These are phyloP conservation scores for Sebastes itinus DNA, from an alignment of 2,797 vertebrate species.

Conservation along the genomic window DNA sequence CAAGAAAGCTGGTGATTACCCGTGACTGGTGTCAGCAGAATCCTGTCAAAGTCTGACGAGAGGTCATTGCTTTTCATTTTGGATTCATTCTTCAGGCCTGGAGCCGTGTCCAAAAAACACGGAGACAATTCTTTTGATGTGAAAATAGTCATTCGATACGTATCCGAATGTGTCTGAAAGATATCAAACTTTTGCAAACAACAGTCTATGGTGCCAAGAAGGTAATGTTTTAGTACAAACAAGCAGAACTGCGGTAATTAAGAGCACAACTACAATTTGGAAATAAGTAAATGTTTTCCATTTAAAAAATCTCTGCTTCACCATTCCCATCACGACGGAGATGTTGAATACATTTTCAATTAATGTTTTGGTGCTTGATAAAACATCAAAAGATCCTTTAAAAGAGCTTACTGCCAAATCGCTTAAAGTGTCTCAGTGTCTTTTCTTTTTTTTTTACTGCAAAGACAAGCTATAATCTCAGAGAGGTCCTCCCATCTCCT, in stretches of 20 bases:
- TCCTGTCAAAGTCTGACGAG: constrained; percentile 51
- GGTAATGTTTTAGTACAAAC: constrained; percentile 31
- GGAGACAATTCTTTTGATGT: constrained; percentile 37
- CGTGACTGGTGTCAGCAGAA: constrained; percentile 55
- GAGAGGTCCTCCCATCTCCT: constrained; percentile 55
- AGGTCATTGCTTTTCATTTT: constrained; percentile 49
- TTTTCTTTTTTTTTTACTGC: constrained; percentile 44
- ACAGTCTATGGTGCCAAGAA: constrained; percentile 29
- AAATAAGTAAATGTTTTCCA: constrained; percentile 25
- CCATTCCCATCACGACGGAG: constrained; percentile 21
- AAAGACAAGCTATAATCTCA: constrained; percentile 64
- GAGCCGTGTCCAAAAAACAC: constrained; percentile 29
- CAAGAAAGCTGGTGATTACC: constrained; percentile 60
- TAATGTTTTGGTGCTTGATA: constrained; percentile 41
- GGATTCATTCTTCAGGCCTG: constrained; percentile 26
- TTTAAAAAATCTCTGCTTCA: constrained; percentile 26
- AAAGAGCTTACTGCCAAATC: constrained; percentile 55
- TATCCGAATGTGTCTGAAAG: constrained; percentile 47
- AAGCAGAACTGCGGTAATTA: constrained; percentile 38
- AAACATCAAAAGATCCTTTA: constrained; percentile 61
- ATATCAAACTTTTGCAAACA: constrained; percentile 44
- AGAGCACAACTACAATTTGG: constrained; percentile 24
- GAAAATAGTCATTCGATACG: constrained; percentile 38
- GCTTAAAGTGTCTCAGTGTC: constrained; percentile 44
- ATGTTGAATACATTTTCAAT: constrained; percentile 43